Conservation (phyloP, 2,113 vertebrate species). For the Dromiciops gliroides region DNA sequence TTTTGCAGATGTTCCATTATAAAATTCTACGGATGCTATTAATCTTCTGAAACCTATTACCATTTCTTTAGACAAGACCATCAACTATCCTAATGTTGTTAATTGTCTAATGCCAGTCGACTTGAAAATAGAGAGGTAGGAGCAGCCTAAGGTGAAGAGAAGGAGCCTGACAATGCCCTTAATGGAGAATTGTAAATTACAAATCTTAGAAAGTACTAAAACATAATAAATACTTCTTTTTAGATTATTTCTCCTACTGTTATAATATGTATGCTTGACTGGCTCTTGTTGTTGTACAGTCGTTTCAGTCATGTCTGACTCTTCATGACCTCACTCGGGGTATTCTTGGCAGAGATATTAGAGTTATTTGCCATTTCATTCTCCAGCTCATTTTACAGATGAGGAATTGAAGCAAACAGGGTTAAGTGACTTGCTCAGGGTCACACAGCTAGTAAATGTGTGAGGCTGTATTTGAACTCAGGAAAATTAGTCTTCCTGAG, state of each 20-base stretch:
- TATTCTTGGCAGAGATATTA: neutral
- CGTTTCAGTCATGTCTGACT: neutral
- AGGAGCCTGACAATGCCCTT: neutral
- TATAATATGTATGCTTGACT: neutral
- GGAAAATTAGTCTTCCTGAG: neutral
- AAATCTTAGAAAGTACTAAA: slow-evolving; percentile 17
- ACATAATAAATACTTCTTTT: neutral
- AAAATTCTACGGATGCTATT: slow-evolving; percentile 66
- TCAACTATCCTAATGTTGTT: slow-evolving; percentile 69
- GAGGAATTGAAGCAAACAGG: neutral
- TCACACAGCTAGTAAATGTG: neutral
- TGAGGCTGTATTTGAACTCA: neutral
- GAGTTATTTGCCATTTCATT: neutral
- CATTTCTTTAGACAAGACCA: slow-evolving; percentile 67
- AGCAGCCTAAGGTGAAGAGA: slow-evolving; percentile 31
- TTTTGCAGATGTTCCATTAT: slow-evolving; percentile 76
- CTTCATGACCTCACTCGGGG: neutral
- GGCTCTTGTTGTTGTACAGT: neutral
- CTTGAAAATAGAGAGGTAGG: slow-evolving; percentile 54
- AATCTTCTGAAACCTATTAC: slow-evolving; percentile 73
- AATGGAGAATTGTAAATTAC: neutral
- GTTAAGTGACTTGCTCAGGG: neutral
- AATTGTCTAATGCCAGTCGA: slow-evolving; percentile 72
- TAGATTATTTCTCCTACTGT: neutral
- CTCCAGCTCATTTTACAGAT: neutral